These are phyloP conservation scores for Procambarus virginalis DNA, from an alignment of 1,140 invertebrate genomes.

Conservation along the genomic window DNA sequence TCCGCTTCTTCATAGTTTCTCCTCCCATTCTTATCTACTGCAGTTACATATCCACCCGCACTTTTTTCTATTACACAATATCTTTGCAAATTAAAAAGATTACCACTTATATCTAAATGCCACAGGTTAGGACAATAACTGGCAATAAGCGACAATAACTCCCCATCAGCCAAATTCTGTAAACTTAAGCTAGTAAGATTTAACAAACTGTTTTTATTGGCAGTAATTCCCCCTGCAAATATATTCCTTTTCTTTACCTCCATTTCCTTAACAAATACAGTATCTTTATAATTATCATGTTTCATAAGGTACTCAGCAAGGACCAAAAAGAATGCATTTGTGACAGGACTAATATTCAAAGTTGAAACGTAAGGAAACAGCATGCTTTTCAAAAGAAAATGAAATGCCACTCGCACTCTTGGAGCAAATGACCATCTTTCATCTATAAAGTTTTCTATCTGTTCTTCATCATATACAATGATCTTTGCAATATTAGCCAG, in stretches of 20 bases:
- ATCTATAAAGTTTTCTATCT: neutral
- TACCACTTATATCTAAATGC: slow-evolving; percentile 29
- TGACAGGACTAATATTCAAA: neutral
- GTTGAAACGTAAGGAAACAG: neutral
- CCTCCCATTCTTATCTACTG: neutral
- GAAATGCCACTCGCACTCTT: neutral
- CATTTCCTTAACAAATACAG: neutral
- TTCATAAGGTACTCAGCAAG: neutral
- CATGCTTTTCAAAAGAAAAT: neutral
- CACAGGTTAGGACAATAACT: slow-evolving; percentile 5
- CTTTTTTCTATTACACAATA: neutral
- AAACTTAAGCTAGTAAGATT: slow-evolving; percentile 19
- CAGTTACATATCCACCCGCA: neutral
- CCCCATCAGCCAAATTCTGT: slow-evolving; percentile 12
- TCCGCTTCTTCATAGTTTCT: neutral
- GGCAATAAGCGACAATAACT: neutral
- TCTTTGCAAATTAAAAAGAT: slow-evolving; percentile 10
- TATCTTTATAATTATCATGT: neutral
- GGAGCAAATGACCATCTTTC: neutral
- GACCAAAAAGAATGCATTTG: neutral
- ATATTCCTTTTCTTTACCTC: neutral
- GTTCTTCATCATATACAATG: neutral
- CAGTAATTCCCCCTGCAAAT: neutral
- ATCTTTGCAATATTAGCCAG: neutral
- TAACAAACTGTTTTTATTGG: neutral